phyloP scores from a whole-genome alignment of 2,797 vertebrate species.

The Lemur catta region DNA sequence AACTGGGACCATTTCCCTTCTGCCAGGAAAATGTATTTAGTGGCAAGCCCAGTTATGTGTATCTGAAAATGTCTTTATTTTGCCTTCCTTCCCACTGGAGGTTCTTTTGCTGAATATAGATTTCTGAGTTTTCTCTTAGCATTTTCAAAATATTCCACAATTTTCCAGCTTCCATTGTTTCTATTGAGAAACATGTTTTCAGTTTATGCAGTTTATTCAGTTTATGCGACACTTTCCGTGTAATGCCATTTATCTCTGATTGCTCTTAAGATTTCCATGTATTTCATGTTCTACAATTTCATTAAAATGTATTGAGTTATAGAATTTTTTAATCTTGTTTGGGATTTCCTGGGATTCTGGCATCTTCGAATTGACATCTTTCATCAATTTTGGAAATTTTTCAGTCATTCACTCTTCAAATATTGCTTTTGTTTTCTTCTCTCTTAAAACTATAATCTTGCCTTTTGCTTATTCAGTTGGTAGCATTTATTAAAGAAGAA shows the following conservation, averaged over 20 bases:
- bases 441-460: neutral
- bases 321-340: neutral
- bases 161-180: neutral
- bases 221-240: neutral
- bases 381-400: neutral
- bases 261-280: neutral
- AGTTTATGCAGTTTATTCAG: neutral
- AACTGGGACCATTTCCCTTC: neutral
- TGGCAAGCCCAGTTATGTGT: neutral
- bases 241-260: neutral
- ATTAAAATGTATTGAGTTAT: neutral
- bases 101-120: neutral
- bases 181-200: neutral
- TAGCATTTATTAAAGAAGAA: neutral
- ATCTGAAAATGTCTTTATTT: neutral
- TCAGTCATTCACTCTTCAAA: neutral
- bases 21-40: neutral
- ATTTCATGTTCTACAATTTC: neutral
- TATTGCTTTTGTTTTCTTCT: neutral
- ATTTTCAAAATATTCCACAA: neutral
- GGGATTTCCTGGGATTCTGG: neutral
- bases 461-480: neutral
- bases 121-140: neutral
- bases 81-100: neutral
- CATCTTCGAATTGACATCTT: neutral